These are phyloP conservation scores for Dolichotis patagonum DNA, from an alignment of 2,113 vertebrate genomes.

Conservation along the genomic window DNA sequence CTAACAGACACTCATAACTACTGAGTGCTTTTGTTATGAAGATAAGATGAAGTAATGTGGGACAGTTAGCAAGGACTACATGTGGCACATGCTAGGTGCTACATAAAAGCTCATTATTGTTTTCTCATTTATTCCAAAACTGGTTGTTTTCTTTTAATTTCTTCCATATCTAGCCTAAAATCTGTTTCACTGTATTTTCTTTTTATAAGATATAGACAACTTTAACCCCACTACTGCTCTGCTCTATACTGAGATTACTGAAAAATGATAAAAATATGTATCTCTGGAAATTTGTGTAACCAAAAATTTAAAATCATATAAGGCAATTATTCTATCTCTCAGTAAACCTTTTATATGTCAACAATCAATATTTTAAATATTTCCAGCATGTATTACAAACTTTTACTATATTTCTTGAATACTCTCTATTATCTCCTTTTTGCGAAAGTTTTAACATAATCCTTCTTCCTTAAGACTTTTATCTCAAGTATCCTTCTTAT, in stretches of 20 bases:
- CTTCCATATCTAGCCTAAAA: slow-evolving; percentile 6
- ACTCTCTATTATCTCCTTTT: not conserved
- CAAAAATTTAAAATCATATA: not conserved
- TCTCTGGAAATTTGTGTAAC: not conserved
- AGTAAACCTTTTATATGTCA: not conserved
- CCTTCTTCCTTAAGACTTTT: not conserved
- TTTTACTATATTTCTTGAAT: not conserved
- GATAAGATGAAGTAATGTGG: slow-evolving; percentile 4
- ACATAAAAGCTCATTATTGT: not conserved
- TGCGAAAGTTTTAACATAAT: not conserved
- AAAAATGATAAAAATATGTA: slow-evolving; percentile 14
- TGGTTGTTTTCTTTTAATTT: slow-evolving; percentile 26
- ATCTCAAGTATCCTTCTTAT: not conserved
- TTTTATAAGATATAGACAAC: not conserved
- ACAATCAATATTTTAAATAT: not conserved
- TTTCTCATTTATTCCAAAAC: not conserved
- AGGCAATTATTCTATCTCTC: not conserved
- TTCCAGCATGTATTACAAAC: not conserved
- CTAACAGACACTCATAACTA: not conserved
- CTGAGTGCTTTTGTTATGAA: not conserved
- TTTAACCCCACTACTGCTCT: not conserved
- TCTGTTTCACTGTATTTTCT: slow-evolving; percentile 3
- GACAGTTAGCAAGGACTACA: not conserved
- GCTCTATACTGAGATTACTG: not conserved
- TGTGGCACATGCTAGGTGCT: not conserved